phyloP scores from a whole-genome alignment of 2,797 vertebrate genomes.

The Bucorvus abyssinicus region DNA sequence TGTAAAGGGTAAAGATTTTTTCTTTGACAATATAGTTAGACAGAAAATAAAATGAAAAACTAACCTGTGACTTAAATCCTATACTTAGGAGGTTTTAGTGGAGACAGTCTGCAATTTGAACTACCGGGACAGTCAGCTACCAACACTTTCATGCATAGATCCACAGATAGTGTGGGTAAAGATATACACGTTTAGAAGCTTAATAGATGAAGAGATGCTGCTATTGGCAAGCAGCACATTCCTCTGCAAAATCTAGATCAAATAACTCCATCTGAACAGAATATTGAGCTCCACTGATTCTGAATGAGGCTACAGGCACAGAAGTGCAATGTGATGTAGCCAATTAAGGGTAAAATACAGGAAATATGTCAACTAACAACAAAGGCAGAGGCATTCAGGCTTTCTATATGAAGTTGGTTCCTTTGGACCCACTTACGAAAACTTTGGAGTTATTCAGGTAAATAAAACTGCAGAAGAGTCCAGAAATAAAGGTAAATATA shows the following conservation, averaged over 20 bases:
- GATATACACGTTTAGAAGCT: background rate
- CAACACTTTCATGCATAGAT: background rate
- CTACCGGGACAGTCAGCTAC: background rate
- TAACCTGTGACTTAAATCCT: background rate
- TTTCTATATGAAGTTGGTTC: conserved; percentile 25
- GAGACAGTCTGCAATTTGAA: background rate
- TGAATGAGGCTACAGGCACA: background rate
- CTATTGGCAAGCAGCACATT: conserved; percentile 46
- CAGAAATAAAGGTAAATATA: conserved; percentile 10
- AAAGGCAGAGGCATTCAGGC: conserved; percentile 15
- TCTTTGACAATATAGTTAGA: background rate
- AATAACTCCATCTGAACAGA: conserved; percentile 29
- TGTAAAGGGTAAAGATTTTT: background rate
- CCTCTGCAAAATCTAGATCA: conserved; percentile 57
- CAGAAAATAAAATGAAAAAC: conserved; percentile 16
- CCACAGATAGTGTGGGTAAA: background rate
- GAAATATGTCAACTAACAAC: conserved; percentile 37
- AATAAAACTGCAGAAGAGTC: conserved; percentile 31
- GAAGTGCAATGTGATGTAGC: conserved; percentile 46
- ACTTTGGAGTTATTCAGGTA: conserved; percentile 32
- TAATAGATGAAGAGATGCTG: conserved; percentile 11
- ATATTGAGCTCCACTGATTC: conserved; percentile 35
- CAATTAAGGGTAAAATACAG: conserved; percentile 59
- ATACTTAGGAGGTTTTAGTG: background rate
- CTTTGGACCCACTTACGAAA: conserved; percentile 46